These are phyloP conservation scores for Isichthys henryi DNA, from an alignment of 2,113 vertebrate species.

Conservation along the genomic window DNA sequence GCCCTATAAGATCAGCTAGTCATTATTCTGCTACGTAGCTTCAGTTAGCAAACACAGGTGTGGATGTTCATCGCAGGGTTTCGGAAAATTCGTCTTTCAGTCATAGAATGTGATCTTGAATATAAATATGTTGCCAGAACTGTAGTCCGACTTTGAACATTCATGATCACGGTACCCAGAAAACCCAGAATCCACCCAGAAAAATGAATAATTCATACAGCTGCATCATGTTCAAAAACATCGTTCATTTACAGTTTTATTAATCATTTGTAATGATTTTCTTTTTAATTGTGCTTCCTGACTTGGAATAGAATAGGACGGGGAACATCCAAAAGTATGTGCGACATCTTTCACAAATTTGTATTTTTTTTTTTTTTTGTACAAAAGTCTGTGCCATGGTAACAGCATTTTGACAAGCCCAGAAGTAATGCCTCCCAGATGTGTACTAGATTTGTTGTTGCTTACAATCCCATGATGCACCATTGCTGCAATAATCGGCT, in stretches of 20 bases:
- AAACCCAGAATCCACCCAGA: not conserved
- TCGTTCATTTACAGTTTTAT: not conserved
- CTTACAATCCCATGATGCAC: constrained; percentile 14
- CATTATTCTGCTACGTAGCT: not conserved
- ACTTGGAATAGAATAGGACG: not conserved
- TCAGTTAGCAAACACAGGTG: not conserved
- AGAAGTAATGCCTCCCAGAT: constrained; percentile 13
- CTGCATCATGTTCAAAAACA: not conserved
- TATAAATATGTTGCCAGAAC: not conserved
- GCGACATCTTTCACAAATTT: not conserved
- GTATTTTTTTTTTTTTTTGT: not conserved
- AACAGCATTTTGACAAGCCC: not conserved
- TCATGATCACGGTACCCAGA: not conserved
- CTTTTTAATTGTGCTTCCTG: not conserved
- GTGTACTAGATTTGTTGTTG: not conserved
- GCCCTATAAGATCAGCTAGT: not conserved
- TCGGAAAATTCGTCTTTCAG: not conserved
- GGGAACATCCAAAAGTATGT: not conserved
- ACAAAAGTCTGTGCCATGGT: not conserved
- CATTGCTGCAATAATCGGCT: not conserved
- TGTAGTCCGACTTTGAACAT: not conserved
- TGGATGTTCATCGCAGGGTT: not conserved
- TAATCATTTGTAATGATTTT: not conserved
- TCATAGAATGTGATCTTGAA: not conserved
- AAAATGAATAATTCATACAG: not conserved